phyloP scores from a whole-genome alignment of 2,888 invertebrate species.

The Abrostola triplasia region DNA sequence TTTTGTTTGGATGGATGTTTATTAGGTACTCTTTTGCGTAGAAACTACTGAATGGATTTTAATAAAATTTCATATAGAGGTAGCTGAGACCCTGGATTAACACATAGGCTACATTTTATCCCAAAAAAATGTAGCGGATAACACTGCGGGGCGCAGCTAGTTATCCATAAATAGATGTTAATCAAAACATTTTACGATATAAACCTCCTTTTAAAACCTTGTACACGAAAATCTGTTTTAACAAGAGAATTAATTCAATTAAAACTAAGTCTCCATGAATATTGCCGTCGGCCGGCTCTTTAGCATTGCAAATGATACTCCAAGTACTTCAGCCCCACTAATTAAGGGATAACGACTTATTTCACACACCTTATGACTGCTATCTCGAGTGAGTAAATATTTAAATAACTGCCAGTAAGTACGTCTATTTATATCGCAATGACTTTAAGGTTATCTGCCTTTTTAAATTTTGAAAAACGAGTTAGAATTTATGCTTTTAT shows the following conservation, averaged over 20 bases:
- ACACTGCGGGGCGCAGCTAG: too few relatives aligned
- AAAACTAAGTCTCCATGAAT: slow-evolving; percentile 39
- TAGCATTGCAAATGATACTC: slow-evolving; percentile 45
- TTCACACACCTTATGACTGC: background rate
- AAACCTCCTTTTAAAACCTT: slow-evolving; percentile 28
- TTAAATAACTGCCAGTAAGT: background rate
- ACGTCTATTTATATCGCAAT: background rate
- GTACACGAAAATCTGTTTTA: slow-evolving; percentile 37
- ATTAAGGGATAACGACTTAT: slow-evolving; percentile 19
- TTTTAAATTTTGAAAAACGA: background rate
- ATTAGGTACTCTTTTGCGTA: too few relatives aligned
- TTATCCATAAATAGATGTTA: too few relatives aligned
- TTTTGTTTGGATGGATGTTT: too few relatives aligned
- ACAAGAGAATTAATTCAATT: slow-evolving; percentile 45
- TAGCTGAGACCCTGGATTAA: too few relatives aligned
- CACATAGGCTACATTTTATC: too few relatives aligned
- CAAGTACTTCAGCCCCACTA: slow-evolving; percentile 21
- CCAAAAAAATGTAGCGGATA: too few relatives aligned
- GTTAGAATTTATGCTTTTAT: too few relatives aligned
- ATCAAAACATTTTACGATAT: background rate
- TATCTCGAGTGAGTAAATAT: slow-evolving; percentile 5
- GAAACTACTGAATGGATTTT: too few relatives aligned
- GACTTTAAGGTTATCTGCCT: background rate
- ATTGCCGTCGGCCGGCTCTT: slow-evolving; percentile 18
- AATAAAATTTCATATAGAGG: too few relatives aligned